Percentiles rank a stretch among this genome's conserved stretches.
Conservation (phyloP, 2,888 invertebrate species). For the Drosophila macrospina region DNA sequence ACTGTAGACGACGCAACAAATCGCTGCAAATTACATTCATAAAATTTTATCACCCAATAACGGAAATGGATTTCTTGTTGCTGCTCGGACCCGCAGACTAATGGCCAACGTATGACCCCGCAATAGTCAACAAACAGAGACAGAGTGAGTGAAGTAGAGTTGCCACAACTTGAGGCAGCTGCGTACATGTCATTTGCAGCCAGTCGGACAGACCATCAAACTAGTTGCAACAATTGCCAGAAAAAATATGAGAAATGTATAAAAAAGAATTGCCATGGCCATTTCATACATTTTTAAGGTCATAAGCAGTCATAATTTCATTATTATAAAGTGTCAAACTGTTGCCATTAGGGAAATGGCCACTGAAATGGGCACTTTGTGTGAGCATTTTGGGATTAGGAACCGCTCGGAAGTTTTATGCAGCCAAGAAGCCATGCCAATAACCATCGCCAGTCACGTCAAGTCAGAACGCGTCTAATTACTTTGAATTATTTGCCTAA, state of each 20-base stretch:
- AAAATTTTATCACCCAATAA: conserved; percentile 82
- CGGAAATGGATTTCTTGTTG: conserved; percentile 78
- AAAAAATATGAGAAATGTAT: conserved; percentile 18
- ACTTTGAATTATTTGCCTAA: conserved; percentile 80
- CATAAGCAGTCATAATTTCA: conserved; percentile 80
- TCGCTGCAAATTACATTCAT: conserved; percentile 81
- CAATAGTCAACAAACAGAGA: conserved; percentile 34
- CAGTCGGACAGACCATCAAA: conserved; percentile 46
- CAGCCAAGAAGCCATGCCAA: conserved; percentile 27
- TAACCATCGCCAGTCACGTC: conserved; percentile 33
- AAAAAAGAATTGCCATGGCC: conserved; percentile 49
- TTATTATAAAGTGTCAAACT: conserved; percentile 75
- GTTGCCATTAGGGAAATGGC: conserved; percentile 68
- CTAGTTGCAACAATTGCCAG: conserved; percentile 53
- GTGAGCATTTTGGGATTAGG: conserved; percentile 51
- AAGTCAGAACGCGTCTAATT: conserved; percentile 68
- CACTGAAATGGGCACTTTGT: conserved; percentile 68
- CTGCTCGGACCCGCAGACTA: conserved; percentile 67
- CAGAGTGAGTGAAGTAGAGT: conserved; percentile 39
- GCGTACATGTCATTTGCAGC: conserved; percentile 50
- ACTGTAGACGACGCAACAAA: conserved; percentile 67
- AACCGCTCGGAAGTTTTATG: conserved; percentile 55
- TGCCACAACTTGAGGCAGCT: conserved; percentile 33
- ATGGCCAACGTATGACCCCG: conserved; percentile 68
- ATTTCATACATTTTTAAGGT: conserved; percentile 46